Evolutionary conservation across 92 coral and sea anemone genomes (phyloP).

Genomic region (Zoanthus sansibaricus): DNA sequence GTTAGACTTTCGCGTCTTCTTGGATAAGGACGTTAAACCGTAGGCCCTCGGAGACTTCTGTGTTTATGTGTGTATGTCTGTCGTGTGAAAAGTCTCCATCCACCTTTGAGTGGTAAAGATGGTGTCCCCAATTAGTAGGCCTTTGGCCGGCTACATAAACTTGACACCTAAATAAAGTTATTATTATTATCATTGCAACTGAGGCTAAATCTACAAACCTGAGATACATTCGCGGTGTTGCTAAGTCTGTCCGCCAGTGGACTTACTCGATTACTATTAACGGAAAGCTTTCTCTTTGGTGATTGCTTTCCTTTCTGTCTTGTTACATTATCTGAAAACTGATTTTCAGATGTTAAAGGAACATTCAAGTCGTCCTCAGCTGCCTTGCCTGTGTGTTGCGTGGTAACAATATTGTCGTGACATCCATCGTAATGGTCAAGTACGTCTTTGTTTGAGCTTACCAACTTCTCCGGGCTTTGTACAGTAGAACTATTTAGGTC

Average conservation of each 20-base stretch:
- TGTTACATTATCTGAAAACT: not conserved
- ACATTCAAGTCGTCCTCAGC: not conserved
- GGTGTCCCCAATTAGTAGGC: no score
- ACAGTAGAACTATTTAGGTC: not conserved
- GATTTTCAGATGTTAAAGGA: not conserved
- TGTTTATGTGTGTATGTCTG: no score
- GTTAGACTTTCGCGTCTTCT: no score
- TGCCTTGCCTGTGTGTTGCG: not conserved
- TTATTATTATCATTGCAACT: no score
- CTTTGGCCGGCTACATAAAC: no score
- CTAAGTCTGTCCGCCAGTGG: slow-evolving; percentile 28
- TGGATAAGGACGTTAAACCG: no score
- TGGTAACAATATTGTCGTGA: not conserved
- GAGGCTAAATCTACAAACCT: slow-evolving; percentile 3
- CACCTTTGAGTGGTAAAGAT: no score
- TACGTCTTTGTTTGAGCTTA: not conserved
- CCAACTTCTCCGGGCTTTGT: not conserved
- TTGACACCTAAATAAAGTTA: no score
- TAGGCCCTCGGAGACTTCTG: no score
- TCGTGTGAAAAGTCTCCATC: no score
- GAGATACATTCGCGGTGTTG: not conserved
- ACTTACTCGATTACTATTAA: slow-evolving; percentile 30
- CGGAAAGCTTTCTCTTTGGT: slow-evolving; percentile 20
- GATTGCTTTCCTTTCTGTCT: not conserved
- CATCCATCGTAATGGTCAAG: not conserved